phyloP scores from a whole-genome alignment of 2,113 vertebrate species.

The Poeciliopsis occidentalis region DNA sequence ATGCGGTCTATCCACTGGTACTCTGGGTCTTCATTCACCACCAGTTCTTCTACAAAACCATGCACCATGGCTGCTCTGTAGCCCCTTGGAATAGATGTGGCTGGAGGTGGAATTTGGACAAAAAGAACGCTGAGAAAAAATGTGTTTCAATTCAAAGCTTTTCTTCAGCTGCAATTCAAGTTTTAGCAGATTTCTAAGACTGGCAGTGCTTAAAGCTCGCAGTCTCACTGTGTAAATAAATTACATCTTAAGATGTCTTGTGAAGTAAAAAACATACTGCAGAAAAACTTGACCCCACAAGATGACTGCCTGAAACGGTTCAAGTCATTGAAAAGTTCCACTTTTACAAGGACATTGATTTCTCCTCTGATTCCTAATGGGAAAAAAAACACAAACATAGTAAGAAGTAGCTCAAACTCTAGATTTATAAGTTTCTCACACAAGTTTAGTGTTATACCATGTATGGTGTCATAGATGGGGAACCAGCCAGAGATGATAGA shows the following conservation, averaged over 20 bases:
- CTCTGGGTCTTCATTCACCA: constrained; percentile 98
- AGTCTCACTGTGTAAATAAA: background rate
- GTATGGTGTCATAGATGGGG: constrained; percentile 99
- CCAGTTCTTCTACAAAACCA: constrained; percentile 97
- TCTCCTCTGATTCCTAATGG: constrained; percentile 93
- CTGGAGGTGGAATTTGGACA: constrained; percentile 66
- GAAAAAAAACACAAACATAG: constrained; percentile 26
- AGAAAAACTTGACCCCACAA: constrained; percentile 98
- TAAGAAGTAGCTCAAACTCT: background rate
- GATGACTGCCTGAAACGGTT: constrained; percentile 98
- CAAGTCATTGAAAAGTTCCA: constrained; percentile 97
- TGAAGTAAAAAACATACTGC: constrained; percentile 86
- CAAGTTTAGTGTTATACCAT: constrained; percentile 80
- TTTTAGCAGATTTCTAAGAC: background rate
- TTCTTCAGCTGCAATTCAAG: background rate
- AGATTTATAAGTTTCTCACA: background rate
- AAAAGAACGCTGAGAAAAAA: background rate
- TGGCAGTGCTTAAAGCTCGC: background rate
- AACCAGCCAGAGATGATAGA: constrained; percentile 98
- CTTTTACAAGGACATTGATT: constrained; percentile 96
- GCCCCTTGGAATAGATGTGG: constrained; percentile 92
- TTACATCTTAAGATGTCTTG: background rate
- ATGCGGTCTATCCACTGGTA: constrained; percentile 99
- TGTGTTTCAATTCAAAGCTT: background rate
- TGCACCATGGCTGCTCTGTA: constrained; percentile 92